A percentile compares a stretch with the other conserved stretches of the same genome.
These are phyloP conservation scores for Choristoneura rosaceana DNA, from an alignment of 2,888 invertebrate species.

Conservation along the genomic window DNA sequence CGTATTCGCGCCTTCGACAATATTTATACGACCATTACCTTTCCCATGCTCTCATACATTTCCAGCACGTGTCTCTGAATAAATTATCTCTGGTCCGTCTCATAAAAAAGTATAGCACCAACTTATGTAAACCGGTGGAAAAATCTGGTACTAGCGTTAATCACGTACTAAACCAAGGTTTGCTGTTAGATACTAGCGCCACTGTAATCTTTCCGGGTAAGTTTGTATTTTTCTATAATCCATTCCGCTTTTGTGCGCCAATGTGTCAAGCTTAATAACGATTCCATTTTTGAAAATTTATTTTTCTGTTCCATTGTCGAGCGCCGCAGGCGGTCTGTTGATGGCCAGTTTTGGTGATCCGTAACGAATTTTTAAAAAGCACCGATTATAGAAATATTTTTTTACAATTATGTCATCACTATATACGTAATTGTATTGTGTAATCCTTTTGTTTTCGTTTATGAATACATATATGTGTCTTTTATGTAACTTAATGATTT, in stretches of 20 bases:
- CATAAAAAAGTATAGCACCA: slow-evolving; percentile 38
- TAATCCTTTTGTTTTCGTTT: slow-evolving; percentile 40
- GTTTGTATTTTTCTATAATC: slow-evolving; percentile 33
- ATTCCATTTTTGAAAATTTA: slow-evolving; percentile 45
- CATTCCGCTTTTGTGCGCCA: slow-evolving; percentile 39
- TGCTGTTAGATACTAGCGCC: slow-evolving; percentile 12
- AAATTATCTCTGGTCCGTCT: slow-evolving; percentile 50
- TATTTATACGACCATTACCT: slow-evolving; percentile 56
- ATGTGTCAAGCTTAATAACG: slow-evolving; percentile 48
- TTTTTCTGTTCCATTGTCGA: slow-evolving; percentile 50
- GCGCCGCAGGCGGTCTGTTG: slow-evolving; percentile 57
- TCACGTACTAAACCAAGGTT: background rate
- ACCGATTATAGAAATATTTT: slow-evolving; percentile 25
- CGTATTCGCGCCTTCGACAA: slow-evolving; percentile 51
- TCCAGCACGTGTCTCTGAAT: slow-evolving; percentile 60
- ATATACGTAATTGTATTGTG: slow-evolving; percentile 11
- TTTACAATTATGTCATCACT: slow-evolving; percentile 24
- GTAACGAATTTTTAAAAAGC: slow-evolving; percentile 42
- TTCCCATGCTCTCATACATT: slow-evolving; percentile 57
- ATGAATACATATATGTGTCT: slow-evolving; percentile 13
- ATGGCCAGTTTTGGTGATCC: slow-evolving; percentile 46
- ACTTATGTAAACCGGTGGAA: slow-evolving; percentile 13
- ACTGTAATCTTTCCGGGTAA: background rate
- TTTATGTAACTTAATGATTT: slow-evolving; percentile 28
- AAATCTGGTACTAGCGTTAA: slow-evolving; percentile 13